Conservation (phyloP, 2,797 vertebrate species). For the Percopsis omiscomaycus region DNA sequence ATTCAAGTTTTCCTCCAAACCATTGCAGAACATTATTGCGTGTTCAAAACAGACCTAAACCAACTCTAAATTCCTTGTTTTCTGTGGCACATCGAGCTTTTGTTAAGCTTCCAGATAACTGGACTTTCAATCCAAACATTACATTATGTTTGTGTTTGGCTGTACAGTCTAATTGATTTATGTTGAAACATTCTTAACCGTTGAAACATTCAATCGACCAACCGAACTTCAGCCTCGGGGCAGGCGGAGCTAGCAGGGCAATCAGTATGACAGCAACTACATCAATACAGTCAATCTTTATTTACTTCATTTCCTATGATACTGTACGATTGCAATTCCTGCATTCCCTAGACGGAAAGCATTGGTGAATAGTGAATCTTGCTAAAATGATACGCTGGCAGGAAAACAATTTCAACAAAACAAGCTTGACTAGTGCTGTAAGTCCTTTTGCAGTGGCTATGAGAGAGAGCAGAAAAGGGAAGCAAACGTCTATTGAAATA, state of each 20-base stretch:
- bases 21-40: no score
- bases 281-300: background rate
- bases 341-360: background rate
- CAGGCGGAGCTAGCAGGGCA: background rate
- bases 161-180: background rate
- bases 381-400: slow-evolving; percentile 18
- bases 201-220: background rate
- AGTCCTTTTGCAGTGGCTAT: slow-evolving; percentile 36
- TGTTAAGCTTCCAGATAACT: no score
- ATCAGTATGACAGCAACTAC: background rate
- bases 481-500: slow-evolving; percentile 60
- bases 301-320: background rate
- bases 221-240: background rate
- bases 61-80: no score
- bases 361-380: slow-evolving; percentile 17
- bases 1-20: no score
- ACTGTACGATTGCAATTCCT: background rate
- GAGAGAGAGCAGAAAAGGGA: slow-evolving; percentile 58
- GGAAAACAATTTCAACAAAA: slow-evolving; percentile 18
- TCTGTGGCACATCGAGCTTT: no score
- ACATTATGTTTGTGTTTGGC: no score
- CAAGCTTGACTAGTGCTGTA: slow-evolving; percentile 34
- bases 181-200: slow-evolving; percentile 4
- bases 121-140: no score
- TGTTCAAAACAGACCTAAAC: no score